These are phyloP conservation scores for Poecilia wingei DNA, from an alignment of 2,797 vertebrate genomes.

Conservation along the genomic window DNA sequence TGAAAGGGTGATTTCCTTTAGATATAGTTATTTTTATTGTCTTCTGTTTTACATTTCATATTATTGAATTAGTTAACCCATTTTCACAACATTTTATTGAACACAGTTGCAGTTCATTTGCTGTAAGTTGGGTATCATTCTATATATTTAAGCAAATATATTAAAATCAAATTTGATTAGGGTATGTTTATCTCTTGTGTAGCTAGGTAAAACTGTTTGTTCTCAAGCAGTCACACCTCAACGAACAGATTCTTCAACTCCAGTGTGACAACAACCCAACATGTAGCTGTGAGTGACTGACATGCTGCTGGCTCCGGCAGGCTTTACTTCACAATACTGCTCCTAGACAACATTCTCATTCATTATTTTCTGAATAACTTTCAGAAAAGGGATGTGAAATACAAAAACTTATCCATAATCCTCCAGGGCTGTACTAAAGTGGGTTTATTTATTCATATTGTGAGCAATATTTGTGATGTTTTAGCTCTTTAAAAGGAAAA, in stretches of 20 bases:
- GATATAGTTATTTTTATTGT: constrained; percentile 15
- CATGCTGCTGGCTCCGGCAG: constrained; percentile 52
- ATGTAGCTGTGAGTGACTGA: constrained; percentile 55
- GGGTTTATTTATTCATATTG: constrained; percentile 55
- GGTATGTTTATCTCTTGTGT: constrained; percentile 12
- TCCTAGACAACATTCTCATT: constrained; percentile 58
- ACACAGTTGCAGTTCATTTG: background rate
- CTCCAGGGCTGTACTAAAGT: constrained; percentile 44
- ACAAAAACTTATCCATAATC: constrained; percentile 60
- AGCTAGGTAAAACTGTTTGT: constrained; percentile 18
- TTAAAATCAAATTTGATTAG: background rate
- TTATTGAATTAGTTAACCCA: constrained; percentile 27
- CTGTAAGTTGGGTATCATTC: background rate
- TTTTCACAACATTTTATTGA: constrained; percentile 32
- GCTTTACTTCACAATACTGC: constrained; percentile 70
- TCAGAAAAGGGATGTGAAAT: constrained; percentile 54
- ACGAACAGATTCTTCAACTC: constrained; percentile 30
- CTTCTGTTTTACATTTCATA: constrained; percentile 6
- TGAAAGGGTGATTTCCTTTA: constrained; percentile 20
- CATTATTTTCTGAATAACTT: constrained; percentile 54
- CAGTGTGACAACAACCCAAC: constrained; percentile 55
- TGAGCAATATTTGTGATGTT: constrained; percentile 42
- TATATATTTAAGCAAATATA: background rate
- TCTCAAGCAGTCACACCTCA: constrained; percentile 15
- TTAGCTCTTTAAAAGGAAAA: constrained; percentile 23